These are phyloP conservation scores for Teinopalpus imperialis DNA, from an alignment of 2,888 invertebrate genomes.

Conservation along the genomic window DNA sequence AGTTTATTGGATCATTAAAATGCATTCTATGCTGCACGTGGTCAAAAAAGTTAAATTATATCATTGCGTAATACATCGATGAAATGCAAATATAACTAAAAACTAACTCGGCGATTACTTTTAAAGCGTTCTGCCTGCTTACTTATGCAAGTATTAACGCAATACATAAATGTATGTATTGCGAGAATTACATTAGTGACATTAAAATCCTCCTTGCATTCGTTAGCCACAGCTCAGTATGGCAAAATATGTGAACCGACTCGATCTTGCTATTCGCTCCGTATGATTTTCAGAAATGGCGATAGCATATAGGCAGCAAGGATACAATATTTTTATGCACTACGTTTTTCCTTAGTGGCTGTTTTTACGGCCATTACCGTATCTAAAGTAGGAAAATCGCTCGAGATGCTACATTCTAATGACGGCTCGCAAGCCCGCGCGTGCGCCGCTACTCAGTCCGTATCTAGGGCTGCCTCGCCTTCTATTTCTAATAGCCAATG, in stretches of 20 bases:
- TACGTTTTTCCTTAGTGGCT: slow-evolving; percentile 66
- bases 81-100: slow-evolving; percentile 26
- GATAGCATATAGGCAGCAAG: slow-evolving; percentile 68
- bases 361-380: slow-evolving; percentile 76
- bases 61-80: slow-evolving; percentile 14
- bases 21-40: neutral
- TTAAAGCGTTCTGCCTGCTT: slow-evolving; percentile 36
- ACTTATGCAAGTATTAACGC: slow-evolving; percentile 51
- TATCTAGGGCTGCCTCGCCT: slow-evolving; percentile 47
- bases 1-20: no score
- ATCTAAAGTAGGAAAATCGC: slow-evolving; percentile 80
- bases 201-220: slow-evolving; percentile 79
- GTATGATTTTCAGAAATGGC: slow-evolving; percentile 82
- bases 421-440: slow-evolving; percentile 69
- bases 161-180: slow-evolving; percentile 63
- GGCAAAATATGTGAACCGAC: slow-evolving; percentile 76
- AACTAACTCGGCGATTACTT: slow-evolving; percentile 25
- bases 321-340: slow-evolving; percentile 80
- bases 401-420: slow-evolving; percentile 79
- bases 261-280: slow-evolving; percentile 67
- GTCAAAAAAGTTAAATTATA: slow-evolving; percentile 9
- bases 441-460: slow-evolving; percentile 67
- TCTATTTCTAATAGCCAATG: slow-evolving; percentile 1
- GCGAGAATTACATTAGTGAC: slow-evolving; percentile 72
- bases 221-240: slow-evolving; percentile 67